phyloP scores from a whole-genome alignment of 1,140 invertebrate genomes.

The Micrasema longulum region DNA sequence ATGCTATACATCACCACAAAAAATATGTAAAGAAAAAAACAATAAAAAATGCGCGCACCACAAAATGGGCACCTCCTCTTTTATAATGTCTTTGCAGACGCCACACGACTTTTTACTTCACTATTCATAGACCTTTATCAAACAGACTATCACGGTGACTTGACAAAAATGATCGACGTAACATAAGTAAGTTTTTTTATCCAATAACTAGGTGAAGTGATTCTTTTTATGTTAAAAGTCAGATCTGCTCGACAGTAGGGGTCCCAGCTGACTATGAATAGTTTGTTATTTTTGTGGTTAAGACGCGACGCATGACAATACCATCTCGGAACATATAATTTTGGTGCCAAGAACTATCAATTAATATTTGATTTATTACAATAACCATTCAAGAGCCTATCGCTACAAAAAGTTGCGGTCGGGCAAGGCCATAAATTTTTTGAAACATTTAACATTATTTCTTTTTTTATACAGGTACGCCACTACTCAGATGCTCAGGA shows the following conservation, averaged over 20 bases:
- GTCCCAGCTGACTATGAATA: no score
- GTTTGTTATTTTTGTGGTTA: slow-evolving; percentile 11
- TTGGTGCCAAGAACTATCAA: slow-evolving; percentile 45
- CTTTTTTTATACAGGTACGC: slow-evolving; percentile 21
- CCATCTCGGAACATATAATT: slow-evolving; percentile 41
- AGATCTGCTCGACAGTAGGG: no score
- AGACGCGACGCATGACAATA: slow-evolving; percentile 32
- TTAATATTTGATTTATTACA: slow-evolving; percentile 49
- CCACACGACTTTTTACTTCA: slow-evolving; percentile 35
- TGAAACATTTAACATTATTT: slow-evolving; percentile 20
- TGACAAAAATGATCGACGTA: no score
- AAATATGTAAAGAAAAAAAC: background rate
- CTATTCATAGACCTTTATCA: no score
- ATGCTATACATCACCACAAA: slow-evolving; percentile 10
- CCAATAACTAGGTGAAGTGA: no score
- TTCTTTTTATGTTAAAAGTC: no score
- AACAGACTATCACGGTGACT: no score
- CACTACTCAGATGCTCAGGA: slow-evolving; percentile 14
- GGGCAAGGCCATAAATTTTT: slow-evolving; percentile 28
- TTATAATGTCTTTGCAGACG: slow-evolving; percentile 44
- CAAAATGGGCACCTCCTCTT: slow-evolving; percentile 3
- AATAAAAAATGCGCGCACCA: slow-evolving; percentile 11
- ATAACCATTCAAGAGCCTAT: slow-evolving; percentile 41
- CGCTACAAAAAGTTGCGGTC: slow-evolving; percentile 45
- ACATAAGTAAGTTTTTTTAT: no score